Evolutionary conservation across 2,113 vertebrate genomes (phyloP), one percentile per base, ranked within the genome.

Genomic region (Neoarius graeffei): DNA sequence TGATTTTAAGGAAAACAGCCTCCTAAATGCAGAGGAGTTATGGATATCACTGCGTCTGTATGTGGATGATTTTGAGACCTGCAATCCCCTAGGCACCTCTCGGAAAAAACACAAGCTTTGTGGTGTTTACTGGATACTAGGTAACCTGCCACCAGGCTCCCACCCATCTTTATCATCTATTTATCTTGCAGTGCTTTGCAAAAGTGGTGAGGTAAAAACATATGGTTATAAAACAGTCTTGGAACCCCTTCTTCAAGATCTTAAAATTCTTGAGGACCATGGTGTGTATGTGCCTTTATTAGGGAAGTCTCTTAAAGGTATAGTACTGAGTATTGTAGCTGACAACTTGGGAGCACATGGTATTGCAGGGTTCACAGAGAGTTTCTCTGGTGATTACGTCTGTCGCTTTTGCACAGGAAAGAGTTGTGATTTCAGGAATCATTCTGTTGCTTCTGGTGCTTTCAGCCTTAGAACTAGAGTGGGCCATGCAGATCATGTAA

Each of bases 1-100:
- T 5, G n/a, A 83, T 60, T 88, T 86, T 79, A 88, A 83, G n/a
- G 27, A 85, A 67, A 88, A 82, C 19, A 59, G 56, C 42, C 87
- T 87, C 17, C 74, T 89, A 6, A 62, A 23, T 62, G 60, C 19
- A 5, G 8, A 62, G 20, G 60, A 62, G 20, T 62, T 62, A 62
- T 0, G 60, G 1, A 17, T 57, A 57, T 14, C 56, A 57, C 13
- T 57, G 5, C 6, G 9, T 25, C 25, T 66, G 62, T 66, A 66
- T n/a, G 62, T 66, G 23, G 62, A 66, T 11, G 23, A 66, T 66
- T n/a, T 66, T n/a, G 25, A 66, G 3, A 66, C 62, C 62, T 66
- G 62, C 62, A n/a, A 66, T 10, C 62, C 62, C 9, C 8, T 66
- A 10, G 62, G 8, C 23, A 66, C 62, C 25, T 66, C 8, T 66